These are phyloP conservation scores for Glyptemys insculpta DNA, from an alignment of 2,797 vertebrate species.

Conservation along the genomic window DNA sequence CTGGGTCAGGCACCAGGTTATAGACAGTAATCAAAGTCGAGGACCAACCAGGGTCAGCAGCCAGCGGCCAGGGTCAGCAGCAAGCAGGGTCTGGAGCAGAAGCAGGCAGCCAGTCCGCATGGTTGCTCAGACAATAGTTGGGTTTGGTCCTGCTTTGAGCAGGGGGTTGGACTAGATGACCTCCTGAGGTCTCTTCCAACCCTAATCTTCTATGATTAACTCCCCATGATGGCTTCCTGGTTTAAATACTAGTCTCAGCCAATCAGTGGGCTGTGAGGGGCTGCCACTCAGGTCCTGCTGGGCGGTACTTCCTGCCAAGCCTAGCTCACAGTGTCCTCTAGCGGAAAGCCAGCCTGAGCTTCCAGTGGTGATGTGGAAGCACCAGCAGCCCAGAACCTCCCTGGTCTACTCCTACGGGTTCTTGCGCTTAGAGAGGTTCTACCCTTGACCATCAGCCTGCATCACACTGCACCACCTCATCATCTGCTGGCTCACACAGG, in stretches of 20 bases:
- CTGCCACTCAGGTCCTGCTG: not conserved
- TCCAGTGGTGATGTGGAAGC: not conserved
- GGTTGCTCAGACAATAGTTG: too few relatives aligned
- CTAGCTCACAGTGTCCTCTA: not conserved
- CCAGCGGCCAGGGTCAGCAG: too few relatives aligned
- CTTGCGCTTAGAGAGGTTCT: not conserved
- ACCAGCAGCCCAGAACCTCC: not conserved
- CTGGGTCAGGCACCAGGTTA: not conserved
- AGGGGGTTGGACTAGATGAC: too few relatives aligned
- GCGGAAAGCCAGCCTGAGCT: not conserved
- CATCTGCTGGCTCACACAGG: too few relatives aligned
- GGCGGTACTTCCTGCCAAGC: not conserved
- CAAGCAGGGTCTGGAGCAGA: too few relatives aligned
- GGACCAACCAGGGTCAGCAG: not conserved
- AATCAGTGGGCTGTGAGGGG: not conserved
- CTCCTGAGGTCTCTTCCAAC: too few relatives aligned
- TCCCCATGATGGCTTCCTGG: not conserved
- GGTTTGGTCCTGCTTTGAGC: too few relatives aligned
- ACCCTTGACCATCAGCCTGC: not conserved
- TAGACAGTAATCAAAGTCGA: not conserved
- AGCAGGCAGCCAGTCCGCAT: too few relatives aligned
- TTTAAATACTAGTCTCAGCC: not conserved
- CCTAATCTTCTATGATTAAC: too few relatives aligned
- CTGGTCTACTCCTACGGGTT: not conserved
- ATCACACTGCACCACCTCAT: not conserved